Percentiles rank a stretch among this genome's conserved stretches.
These are phyloP conservation scores for Neosilurus hyrtlii DNA, from an alignment of 2,797 vertebrate genomes.

Conservation along the genomic window DNA sequence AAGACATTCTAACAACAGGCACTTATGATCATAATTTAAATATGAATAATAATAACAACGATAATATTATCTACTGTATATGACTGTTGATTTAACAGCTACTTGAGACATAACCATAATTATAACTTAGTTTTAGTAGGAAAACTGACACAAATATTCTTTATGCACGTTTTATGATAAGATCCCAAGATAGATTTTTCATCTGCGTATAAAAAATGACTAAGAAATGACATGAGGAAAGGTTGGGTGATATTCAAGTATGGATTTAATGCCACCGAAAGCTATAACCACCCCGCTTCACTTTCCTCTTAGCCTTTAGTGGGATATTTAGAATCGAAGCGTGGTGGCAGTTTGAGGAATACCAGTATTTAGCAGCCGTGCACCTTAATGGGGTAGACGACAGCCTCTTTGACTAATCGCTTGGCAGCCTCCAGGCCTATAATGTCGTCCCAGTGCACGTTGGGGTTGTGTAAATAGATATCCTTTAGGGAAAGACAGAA, in stretches of 20 bases:
- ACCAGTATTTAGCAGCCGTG: conserved; percentile 62
- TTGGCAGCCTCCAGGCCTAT: conserved; percentile 91
- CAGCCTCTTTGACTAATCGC: conserved; percentile 95
- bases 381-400: conserved; percentile 91
- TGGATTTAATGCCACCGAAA: conserved; percentile 75
- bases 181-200: conserved; percentile 66
- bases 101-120: neutral
- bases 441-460: conserved; percentile 91
- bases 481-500: conserved; percentile 78
- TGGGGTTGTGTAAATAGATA: conserved; percentile 94
- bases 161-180: conserved; percentile 63
- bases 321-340: conserved; percentile 77
- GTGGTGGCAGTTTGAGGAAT: conserved; percentile 67
- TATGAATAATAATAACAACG: no score
- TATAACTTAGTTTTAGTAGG: neutral
- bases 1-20: neutral
- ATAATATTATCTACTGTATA: neutral
- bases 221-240: conserved; percentile 54
- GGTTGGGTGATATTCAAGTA: conserved; percentile 69
- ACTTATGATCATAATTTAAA: neutral
- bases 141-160: conserved; percentile 33
- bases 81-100: neutral
- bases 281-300: conserved; percentile 63
- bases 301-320: conserved; percentile 67
- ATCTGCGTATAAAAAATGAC: conserved; percentile 54